A percentile compares a stretch with the other conserved stretches of the same genome.
Evolutionary conservation across 37 sponge, comb jelly and placozoan species (phyloP).

Genomic region (Hexactinellida sp.): DNA sequence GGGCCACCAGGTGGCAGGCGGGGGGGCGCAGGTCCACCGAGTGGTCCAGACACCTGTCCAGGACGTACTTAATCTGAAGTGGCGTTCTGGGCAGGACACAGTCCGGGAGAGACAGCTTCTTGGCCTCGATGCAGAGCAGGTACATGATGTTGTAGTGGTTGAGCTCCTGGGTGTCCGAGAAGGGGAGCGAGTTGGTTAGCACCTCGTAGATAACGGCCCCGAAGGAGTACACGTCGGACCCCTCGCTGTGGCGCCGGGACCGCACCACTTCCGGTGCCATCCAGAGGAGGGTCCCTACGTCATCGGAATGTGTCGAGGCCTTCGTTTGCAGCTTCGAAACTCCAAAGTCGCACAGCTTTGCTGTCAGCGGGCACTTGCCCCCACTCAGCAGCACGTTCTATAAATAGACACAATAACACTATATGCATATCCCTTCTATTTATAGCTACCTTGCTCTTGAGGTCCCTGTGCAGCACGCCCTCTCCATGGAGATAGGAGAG

Average conservation of each 20-base stretch:
- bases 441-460: slow-evolving; percentile 13
- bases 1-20: not conserved
- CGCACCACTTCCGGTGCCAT: not conserved
- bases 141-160: slow-evolving; percentile 3
- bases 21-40: not conserved
- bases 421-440: too few species aligned
- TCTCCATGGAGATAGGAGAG: slow-evolving; percentile 7
- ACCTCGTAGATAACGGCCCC: slow-evolving; percentile 7
- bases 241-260: not conserved
- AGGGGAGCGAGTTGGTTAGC: not conserved
- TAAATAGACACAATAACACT: not conserved
- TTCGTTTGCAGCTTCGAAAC: not conserved
- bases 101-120: not conserved
- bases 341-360: slow-evolving; percentile 6
- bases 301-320: not conserved
- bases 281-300: not conserved
- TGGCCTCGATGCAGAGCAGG: not conserved
- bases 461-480: not conserved
- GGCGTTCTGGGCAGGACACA: not conserved
- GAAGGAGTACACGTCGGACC: not conserved
- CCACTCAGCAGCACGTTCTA: not conserved
- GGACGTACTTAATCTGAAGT: not conserved
- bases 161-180: not conserved
- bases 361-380: not conserved
- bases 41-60: slow-evolving; percentile 11